Evolutionary conservation across 2,113 vertebrate genomes (phyloP).

Genomic region (Chaenogobius annularis): DNA sequence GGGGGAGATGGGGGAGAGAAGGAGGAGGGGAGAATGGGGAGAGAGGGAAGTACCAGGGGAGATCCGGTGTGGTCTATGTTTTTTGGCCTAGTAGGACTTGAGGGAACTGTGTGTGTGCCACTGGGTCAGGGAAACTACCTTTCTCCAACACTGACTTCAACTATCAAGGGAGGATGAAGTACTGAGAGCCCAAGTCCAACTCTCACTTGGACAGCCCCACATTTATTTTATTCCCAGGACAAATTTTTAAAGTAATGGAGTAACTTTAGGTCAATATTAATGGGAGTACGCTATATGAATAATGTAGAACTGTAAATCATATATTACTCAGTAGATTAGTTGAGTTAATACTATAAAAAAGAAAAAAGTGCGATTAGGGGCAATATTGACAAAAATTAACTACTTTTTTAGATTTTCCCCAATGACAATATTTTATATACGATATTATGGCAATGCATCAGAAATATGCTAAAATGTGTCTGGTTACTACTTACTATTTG

Average conservation of each 20-base stretch:
- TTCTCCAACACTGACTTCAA: constrained; percentile 13
- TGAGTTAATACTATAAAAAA: no score
- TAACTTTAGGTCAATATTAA: not conserved
- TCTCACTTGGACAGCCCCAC: not conserved
- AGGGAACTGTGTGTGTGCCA: constrained; percentile 32
- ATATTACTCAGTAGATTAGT: no score
- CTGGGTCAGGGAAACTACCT: constrained; percentile 33
- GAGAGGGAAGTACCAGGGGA: constrained; percentile 32
- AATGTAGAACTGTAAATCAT: not conserved
- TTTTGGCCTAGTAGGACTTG: constrained; percentile 16
- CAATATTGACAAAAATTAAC: no score
- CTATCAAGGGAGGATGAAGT: constrained; percentile 28
- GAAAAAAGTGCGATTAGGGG: no score
- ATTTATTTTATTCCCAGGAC: not conserved
- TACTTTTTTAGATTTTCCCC: no score
- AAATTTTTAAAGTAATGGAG: not conserved
- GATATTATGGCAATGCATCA: no score
- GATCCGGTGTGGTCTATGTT: constrained; percentile 30
- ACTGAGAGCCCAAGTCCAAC: constrained; percentile 4
- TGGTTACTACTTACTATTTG: no score
- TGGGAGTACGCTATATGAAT: not conserved
- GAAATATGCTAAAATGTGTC: no score
- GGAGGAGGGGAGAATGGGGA: not conserved
- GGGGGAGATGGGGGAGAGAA: constrained; percentile 6
- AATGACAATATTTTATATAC: no score